phyloP scores from a whole-genome alignment of 92 coral and sea anemone genomes.

The Actinostola sp. region DNA sequence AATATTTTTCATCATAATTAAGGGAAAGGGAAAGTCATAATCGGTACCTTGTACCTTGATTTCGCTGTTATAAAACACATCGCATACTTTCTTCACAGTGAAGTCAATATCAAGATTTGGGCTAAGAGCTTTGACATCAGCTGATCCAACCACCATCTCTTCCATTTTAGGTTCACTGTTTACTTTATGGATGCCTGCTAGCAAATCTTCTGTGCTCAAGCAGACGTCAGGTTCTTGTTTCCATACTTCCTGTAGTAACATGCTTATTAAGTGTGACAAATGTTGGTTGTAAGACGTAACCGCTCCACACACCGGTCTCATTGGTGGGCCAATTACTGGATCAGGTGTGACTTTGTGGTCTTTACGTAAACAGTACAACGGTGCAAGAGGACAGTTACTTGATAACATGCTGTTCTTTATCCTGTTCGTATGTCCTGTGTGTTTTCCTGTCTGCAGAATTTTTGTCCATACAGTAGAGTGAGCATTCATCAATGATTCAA shows the following conservation, averaged over 20 bases:
- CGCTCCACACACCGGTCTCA: conserved; percentile 52
- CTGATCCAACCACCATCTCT: conserved; percentile 40
- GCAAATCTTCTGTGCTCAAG: conserved; percentile 47
- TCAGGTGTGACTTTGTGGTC: conserved; percentile 32
- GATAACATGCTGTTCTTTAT: conserved; percentile 39
- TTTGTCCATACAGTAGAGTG: conserved; percentile 49
- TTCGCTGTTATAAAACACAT: conserved; percentile 32
- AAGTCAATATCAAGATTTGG: conserved; percentile 36
- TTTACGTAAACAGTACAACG: conserved; percentile 41
- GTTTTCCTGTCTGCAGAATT: conserved; percentile 31
- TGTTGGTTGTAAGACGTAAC: conserved; percentile 31
- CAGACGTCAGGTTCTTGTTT: conserved; percentile 44
- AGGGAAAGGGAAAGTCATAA: neutral
- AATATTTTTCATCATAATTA: conserved; percentile 18
- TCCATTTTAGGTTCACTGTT: conserved; percentile 26
- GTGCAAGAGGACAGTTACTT: conserved; percentile 33
- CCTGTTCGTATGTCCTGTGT: conserved; percentile 3
- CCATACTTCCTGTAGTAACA: conserved; percentile 46
- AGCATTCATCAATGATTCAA: conserved; percentile 20
- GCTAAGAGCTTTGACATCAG: conserved; percentile 45
- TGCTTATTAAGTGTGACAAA: conserved; percentile 25
- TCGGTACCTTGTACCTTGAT: conserved; percentile 30
- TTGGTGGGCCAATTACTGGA: conserved; percentile 30
- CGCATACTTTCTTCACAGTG: conserved; percentile 35
- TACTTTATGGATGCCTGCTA: conserved; percentile 25